Conservation (phyloP, 2,888 invertebrate species). For the Acleris sparsana region DNA sequence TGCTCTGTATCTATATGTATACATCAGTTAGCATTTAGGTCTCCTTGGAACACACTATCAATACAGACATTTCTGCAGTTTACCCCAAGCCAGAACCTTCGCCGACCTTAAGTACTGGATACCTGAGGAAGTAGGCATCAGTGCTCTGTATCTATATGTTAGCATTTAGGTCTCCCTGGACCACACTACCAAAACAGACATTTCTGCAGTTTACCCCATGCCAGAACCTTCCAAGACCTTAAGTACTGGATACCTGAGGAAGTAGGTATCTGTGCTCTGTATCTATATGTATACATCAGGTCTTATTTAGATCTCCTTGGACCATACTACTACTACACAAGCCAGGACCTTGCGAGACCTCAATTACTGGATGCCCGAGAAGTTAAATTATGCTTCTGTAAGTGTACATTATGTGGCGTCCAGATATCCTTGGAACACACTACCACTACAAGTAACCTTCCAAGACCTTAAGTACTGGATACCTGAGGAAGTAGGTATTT, state of each 20-base stretch:
- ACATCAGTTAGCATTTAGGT: too few species aligned
- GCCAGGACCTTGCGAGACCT: conserved; percentile 88
- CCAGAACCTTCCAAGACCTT: conserved; percentile 87
- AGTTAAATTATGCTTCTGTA: too few species aligned
- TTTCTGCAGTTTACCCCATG: conserved; percentile 89
- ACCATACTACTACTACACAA: conserved; percentile 88
- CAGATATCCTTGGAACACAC: too few species aligned
- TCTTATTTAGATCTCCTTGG: too few species aligned
- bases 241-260: conserved; percentile 84
- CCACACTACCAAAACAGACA: conserved; percentile 91
- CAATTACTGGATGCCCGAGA: conserved; percentile 88
- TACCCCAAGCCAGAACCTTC: conserved; percentile 87
- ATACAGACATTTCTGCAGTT: conserved; percentile 90
- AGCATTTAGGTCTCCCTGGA: too few species aligned
- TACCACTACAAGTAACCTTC: too few species aligned
- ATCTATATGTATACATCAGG: too few species aligned
- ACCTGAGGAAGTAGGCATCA: conserved; percentile 45
- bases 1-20: too few species aligned
- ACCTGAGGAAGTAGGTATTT: conserved; percentile 45
- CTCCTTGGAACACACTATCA: conserved; percentile 86
- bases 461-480: conserved; percentile 89
- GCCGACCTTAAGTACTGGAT: conserved; percentile 89
- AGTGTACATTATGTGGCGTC: too few species aligned
- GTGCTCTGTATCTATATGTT: too few species aligned
- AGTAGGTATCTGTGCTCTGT: conserved; percentile 39